phyloP scores from a whole-genome alignment of 2,888 invertebrate species.

The Rhodophaea formosa region DNA sequence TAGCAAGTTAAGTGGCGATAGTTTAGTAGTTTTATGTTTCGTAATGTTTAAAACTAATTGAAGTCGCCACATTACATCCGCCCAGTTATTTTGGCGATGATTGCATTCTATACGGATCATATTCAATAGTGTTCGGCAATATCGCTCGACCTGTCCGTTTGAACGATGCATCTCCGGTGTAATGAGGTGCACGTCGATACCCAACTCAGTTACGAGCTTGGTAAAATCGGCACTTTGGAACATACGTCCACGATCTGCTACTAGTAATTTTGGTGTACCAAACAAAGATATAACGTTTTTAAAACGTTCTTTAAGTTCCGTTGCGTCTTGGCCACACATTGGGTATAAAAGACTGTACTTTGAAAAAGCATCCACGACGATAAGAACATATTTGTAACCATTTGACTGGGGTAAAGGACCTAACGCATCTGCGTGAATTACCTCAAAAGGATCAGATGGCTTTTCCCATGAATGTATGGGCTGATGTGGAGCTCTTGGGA shows the following conservation, averaged over 20 bases:
- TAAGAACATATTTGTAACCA: too few relatives aligned
- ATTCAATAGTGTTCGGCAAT: too few relatives aligned
- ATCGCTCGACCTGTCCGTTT: too few relatives aligned
- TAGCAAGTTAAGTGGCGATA: neutral
- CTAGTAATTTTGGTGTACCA: constrained; percentile 28
- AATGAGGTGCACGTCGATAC: constrained; percentile 1
- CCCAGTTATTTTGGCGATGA: neutral
- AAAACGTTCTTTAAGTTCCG: constrained; percentile 26
- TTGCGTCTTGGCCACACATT: constrained; percentile 30
- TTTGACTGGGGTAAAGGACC: constrained; percentile 28
- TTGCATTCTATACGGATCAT: neutral
- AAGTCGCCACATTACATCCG: neutral
- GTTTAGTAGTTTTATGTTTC: neutral
- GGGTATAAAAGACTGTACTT: too few relatives aligned
- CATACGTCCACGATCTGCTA: constrained; percentile 32
- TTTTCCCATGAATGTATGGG: too few relatives aligned
- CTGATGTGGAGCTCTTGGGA: too few relatives aligned
- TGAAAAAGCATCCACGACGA: too few relatives aligned
- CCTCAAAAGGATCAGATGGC: constrained; percentile 21
- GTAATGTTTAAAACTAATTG: neutral
- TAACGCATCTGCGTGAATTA: constrained; percentile 2
- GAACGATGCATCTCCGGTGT: too few relatives aligned
- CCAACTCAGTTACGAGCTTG: constrained; percentile 21
- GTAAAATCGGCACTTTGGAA: constrained; percentile 28
- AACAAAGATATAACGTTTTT: constrained; percentile 27